Base-by-base conservation (phyloP, 2,888 invertebrate genomes). In the Rhogogaster chlorosoma region DNA sequence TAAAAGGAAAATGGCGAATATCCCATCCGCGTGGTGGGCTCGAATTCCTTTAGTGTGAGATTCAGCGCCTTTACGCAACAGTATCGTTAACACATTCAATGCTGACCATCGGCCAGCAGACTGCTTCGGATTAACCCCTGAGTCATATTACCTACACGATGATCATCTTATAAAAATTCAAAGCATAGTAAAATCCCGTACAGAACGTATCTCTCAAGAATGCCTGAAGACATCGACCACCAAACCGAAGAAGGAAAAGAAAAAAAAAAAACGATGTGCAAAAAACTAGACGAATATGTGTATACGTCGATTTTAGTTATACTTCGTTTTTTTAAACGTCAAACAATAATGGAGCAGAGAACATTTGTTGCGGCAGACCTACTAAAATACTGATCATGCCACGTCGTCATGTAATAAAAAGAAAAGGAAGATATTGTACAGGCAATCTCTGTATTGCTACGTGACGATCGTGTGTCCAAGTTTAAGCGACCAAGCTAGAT, bases 21-120 rank as follows among this genome's bases (percentile, higher is more conserved):
- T 77, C 29, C 29, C 29, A 77, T 53, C 53, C 53, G 0, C 5
- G 6, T 9, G 29, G 18, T 29, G 38, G 32, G 53, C 18, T 77
- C 9, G 15, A 12, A 49, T 77, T 53, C 29, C 77, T 32, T 29
- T 29, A 2, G 29, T 77, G 5, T 29, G 32, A 49, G 29, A 32
- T 77, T 77, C 77, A 49, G 49, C n/a, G 12, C 29, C 53, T 49
- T 53, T 53, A 77, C 53, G 77, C 45, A 77, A 77, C 71, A 42
- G 42, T 38, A 42, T 71, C 42, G 38, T 22, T 42, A 73, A 18
- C 32, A 61, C 32, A 18, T 67, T 26, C 32, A 67, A 32, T 32
- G 15, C 67, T 26, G 18, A 67, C 67, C 67, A 32, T 67, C 67
- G 5, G 32, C 18, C 12, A 61, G 61, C 26, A 61, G 26, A 61